A percentile compares a stretch with the other conserved stretches of the same genome.
Evolutionary conservation across 1,140 invertebrate genomes (phyloP).

Genomic region (Asbolus verrucosus): DNA sequence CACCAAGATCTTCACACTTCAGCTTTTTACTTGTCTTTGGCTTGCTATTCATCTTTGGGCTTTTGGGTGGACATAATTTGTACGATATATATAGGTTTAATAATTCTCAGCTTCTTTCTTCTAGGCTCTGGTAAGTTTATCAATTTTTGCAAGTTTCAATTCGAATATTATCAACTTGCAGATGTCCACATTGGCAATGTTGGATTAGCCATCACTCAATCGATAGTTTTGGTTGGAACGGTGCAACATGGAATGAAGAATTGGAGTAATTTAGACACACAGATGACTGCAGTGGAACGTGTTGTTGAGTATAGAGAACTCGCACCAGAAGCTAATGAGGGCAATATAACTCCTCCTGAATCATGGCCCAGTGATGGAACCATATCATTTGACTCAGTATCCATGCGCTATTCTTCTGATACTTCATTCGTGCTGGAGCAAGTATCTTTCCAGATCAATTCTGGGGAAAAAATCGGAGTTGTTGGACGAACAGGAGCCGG

Average conservation of each 20-base stretch:
- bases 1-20: slow-evolving; percentile 66
- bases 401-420: too few species aligned
- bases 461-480: slow-evolving; percentile 66
- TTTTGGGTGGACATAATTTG: slow-evolving; percentile 78
- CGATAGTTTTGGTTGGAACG: too few species aligned
- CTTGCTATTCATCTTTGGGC: slow-evolving; percentile 75
- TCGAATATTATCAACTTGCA: slow-evolving; percentile 2
- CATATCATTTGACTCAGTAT: too few species aligned
- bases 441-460: too few species aligned
- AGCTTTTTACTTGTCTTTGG: slow-evolving; percentile 72
- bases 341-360: too few species aligned
- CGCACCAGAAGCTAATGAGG: too few species aligned
- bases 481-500: slow-evolving; percentile 83
- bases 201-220: background rate
- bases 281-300: too few species aligned
- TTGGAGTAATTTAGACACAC: too few species aligned
- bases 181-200: background rate
- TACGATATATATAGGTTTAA: slow-evolving; percentile 71
- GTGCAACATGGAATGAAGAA: too few species aligned
- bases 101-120: slow-evolving; percentile 63
- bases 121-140: background rate
- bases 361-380: too few species aligned
- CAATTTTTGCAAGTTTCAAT: background rate
- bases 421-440: too few species aligned
- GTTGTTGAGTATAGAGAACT: too few species aligned